Evolutionary conservation across 1,140 invertebrate genomes (phyloP), one percentile per base, ranked within the genome.

Genomic region (Pachyrhynchus sulphureomaculatus): DNA sequence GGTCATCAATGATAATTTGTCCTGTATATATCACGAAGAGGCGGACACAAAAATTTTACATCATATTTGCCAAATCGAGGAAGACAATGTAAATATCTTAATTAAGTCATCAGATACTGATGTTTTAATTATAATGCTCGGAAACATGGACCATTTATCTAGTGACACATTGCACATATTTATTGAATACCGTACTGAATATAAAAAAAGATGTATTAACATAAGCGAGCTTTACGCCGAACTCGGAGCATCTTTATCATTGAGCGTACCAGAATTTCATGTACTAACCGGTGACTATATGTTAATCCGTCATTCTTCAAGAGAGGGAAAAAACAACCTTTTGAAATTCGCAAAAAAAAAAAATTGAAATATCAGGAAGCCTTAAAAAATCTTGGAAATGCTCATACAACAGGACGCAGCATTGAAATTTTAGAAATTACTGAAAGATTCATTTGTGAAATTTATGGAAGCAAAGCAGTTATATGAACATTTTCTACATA

Each of bases 101-200:
- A 37, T 44, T 49, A 59, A 15, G 49, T 36, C 45, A 29, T 59
- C 36, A 39, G 48, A 37, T 18, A 53, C 58, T 4, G 51, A 61
- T 61, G 21, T 62, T 57, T 2, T 33, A 9, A 34, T 39, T 29
- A 62, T 62, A 9, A 37, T 62, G 53, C 44, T 62, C 23, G 53
- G 15, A 13, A 56, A 62, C 36, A 62, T 62, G 44, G 37, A 45
- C 24, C 24, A 59, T 21, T 21, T 2, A 13, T n/a, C n/a, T n/a
- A n/a, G n/a, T n/a, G n/a, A 13, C 12, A 37, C 4, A 4, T 4
- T 37, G 4, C 12, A 3, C 3, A n/a, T 13, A 4, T 37, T 13
- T 37, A 26, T 26, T 3, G 24, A 26, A 8, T 26, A 26, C 8
- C 3, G 24, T 4, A 26, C 3, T 8, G 8, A 26, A 3, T 4